Base-by-base conservation (phyloP, 2,113 vertebrate species). In the Manacus vitellinus region DNA sequence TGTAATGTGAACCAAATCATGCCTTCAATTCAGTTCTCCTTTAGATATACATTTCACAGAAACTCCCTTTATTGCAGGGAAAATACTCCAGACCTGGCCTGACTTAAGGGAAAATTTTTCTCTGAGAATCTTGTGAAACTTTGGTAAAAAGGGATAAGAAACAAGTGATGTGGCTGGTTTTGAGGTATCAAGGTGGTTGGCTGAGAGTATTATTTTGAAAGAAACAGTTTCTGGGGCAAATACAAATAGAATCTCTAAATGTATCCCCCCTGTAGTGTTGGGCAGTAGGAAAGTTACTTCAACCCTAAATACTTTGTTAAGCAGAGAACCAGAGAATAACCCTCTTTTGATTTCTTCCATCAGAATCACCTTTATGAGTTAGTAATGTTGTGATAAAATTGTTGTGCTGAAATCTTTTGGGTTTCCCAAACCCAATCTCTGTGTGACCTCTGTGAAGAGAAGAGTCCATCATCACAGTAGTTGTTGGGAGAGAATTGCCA, bases 331-430 rank as follows among this genome's bases (percentile, higher is more conserved):
- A 82, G 77, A 94, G 37, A 94, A 92, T 95, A 95, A 93, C 73
- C 33, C 62, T 95, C 35, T 94, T 95, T 90, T 97, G 88, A 77
- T 95, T 96, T 97, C 86, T 97, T 86, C 72, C 92, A 80, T 97
- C 91, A 96, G 95, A 96, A 85, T 86, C 90, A 80, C 85, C 90
- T 81, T 55, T 92, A 20, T 66, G 75, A 74, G 78, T 92, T 95
- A 96, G 94, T 96, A 96, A 94, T 92, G 66, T 85, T 92, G 62
- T 93, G 78, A 39, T 96, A 89, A 85, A 93, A 83, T 86, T 93
- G 62, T 92, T 95, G 52, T 84, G 72, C 82, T 96, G 90, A 95
- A 95, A 85, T 94, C 43, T 88, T 87, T 97, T 63, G 75, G 80
- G 70, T 95, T 96, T 96, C 92, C 82, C 88, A 85, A 97, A 93